Evolutionary conservation across 2,888 invertebrate genomes (phyloP).

Genomic region (Patella ulyssiponensis): DNA sequence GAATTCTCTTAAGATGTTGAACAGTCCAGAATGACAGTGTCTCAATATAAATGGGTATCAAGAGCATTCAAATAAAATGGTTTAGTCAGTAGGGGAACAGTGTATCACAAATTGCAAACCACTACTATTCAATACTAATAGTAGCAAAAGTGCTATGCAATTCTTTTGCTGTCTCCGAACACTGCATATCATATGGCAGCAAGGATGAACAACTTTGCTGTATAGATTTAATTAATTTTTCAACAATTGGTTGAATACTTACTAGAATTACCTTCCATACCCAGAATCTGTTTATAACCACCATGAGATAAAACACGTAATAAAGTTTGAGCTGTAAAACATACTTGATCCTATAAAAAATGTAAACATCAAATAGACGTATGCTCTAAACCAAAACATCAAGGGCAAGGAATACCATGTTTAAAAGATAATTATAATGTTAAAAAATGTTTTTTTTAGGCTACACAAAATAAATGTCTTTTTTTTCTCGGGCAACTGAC

Average conservation of each 20-base stretch:
- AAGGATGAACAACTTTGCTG: background rate
- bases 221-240: background rate
- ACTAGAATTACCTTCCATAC: constrained; percentile 78
- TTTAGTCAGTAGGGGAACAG: too few relatives aligned
- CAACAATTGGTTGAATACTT: constrained; percentile 48
- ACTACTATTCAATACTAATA: background rate
- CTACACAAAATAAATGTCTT: too few relatives aligned
- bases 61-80: too few relatives aligned
- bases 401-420: too few relatives aligned
- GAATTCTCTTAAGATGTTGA: too few relatives aligned
- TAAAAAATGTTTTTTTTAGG: too few relatives aligned
- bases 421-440: too few relatives aligned
- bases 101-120: background rate
- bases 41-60: too few relatives aligned
- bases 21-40: too few relatives aligned
- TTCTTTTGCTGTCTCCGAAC: too few relatives aligned
- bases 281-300: constrained; percentile 88
- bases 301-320: constrained; percentile 90
- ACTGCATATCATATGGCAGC: background rate
- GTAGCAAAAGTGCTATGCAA: too few relatives aligned
- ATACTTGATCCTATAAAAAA: constrained; percentile 85
- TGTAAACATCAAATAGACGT: background rate
- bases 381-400: background rate
- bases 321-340: constrained; percentile 93
- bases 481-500: too few relatives aligned